Conservation (phyloP, 2,888 invertebrate genomes). For the Dendrolimus pini region DNA sequence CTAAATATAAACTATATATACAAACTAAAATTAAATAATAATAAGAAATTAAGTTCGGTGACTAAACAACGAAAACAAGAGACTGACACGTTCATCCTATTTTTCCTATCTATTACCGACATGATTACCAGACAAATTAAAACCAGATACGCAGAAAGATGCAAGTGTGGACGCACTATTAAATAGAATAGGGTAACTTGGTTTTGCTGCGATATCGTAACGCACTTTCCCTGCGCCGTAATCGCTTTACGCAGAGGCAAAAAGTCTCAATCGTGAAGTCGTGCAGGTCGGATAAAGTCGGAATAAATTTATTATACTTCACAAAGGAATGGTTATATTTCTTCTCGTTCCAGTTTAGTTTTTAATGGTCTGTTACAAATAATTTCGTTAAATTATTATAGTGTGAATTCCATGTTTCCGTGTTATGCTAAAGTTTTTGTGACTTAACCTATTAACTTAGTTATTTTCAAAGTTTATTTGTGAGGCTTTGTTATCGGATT, state of each 20-base stretch:
- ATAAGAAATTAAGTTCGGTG: no score
- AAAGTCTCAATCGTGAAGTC: neutral
- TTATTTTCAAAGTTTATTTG: no score
- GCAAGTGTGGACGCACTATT: no score
- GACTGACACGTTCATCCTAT: no score
- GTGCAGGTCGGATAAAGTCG: neutral
- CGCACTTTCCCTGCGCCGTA: neutral
- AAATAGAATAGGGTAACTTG: no score
- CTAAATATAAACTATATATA: no score
- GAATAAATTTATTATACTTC: neutral
- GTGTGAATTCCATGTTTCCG: neutral
- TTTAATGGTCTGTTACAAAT: slow-evolving; percentile 1
- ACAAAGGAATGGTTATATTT: neutral
- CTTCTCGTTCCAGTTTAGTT: neutral
- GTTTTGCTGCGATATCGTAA: neutral
- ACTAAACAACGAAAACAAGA: no score
- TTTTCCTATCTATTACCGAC: no score
- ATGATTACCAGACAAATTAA: no score
- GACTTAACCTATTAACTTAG: neutral
- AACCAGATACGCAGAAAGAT: no score
- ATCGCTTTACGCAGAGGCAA: neutral
- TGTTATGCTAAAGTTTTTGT: neutral
- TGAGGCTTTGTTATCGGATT: no score
- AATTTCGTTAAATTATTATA: slow-evolving; percentile 1
- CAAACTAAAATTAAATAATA: no score